These are phyloP conservation scores for Premnoplex brunnescens DNA, from an alignment of 2,797 vertebrate species.

Conservation along the genomic window DNA sequence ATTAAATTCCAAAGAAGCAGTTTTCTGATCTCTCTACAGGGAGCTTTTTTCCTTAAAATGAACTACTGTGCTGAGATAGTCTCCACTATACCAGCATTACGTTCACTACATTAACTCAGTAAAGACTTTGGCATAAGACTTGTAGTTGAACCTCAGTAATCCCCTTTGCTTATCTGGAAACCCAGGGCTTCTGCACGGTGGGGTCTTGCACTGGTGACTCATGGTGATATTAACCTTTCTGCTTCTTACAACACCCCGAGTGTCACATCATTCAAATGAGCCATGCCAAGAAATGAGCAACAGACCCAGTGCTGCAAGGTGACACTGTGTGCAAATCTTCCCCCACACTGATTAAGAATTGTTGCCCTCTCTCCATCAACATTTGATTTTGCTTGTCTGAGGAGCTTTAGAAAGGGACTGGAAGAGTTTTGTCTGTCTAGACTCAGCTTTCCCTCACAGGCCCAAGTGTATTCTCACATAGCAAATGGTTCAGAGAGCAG, in stretches of 20 bases:
- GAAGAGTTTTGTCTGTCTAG: neutral
- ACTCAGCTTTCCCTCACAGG: neutral
- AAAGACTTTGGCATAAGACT: constrained; percentile 37
- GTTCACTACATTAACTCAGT: constrained; percentile 70
- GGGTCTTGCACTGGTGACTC: neutral
- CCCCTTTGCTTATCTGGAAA: constrained; percentile 45
- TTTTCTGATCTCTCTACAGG: constrained; percentile 49
- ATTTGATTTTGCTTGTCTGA: neutral
- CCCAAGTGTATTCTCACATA: neutral
- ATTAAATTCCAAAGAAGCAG: constrained; percentile 61
- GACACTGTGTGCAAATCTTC: neutral
- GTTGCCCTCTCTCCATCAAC: neutral
- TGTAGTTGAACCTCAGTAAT: constrained; percentile 50
- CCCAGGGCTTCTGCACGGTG: neutral
- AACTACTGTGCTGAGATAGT: constrained; percentile 59
- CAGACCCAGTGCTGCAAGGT: neutral
- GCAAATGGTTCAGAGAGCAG: neutral
- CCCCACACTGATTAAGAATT: neutral
- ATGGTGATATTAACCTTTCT: neutral
- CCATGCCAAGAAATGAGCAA: neutral
- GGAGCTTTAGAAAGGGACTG: neutral
- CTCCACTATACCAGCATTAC: constrained; percentile 53
- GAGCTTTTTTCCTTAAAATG: constrained; percentile 63
- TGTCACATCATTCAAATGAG: neutral
- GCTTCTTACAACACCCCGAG: neutral